Percentiles rank a stretch among this genome's conserved stretches.
phyloP scores from a whole-genome alignment of 1,140 invertebrate genomes.

The Bombyx mori region ASM3026992v2 NC_085113.1:5692001-5692500 shows the following conservation, averaged over 20 bases:
- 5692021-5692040: slow-evolving; percentile 6
- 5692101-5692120: slow-evolving; percentile 8
- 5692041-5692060: slow-evolving; percentile 1
- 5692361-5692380: too few species aligned
- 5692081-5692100: slow-evolving; percentile 5
- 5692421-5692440: too few species aligned
- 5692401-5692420: too few species aligned
- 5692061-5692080: slow-evolving; percentile 2
- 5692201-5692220: slow-evolving; percentile 4
- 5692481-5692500: too few species aligned
- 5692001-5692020: slow-evolving; percentile 7
- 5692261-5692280: slow-evolving; percentile 2
- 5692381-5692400: too few species aligned
- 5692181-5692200: slow-evolving; percentile 6
- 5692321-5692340: too few species aligned
- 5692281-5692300: too few species aligned
- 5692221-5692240: slow-evolving; percentile 3
- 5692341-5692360: too few species aligned
- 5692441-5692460: too few species aligned
- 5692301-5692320: too few species aligned
- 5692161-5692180: slow-evolving; percentile 11
- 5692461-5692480: too few species aligned
- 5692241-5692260: slow-evolving; percentile 1
- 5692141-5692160: slow-evolving; percentile 16
- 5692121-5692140: slow-evolving; percentile 5